Evolutionary conservation across 2,113 vertebrate species (phyloP).

Genomic region (Clarias magur): DNA sequence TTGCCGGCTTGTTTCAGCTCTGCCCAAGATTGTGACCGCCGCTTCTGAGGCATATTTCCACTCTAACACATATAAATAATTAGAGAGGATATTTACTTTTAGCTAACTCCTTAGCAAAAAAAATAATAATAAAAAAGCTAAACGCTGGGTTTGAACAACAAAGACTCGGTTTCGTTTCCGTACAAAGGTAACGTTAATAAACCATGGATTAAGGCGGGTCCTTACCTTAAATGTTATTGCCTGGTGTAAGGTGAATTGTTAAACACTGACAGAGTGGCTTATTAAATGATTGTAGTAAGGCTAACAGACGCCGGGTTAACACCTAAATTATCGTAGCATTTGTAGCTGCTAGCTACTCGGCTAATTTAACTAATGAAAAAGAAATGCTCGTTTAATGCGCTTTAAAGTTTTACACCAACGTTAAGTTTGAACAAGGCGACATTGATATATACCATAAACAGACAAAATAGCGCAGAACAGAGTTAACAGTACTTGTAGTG

Average conservation of each 20-base stretch:
- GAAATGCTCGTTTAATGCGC: neutral
- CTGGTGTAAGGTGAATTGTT: neutral
- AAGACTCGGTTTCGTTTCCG: neutral
- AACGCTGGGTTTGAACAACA: neutral
- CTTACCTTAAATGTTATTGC: neutral
- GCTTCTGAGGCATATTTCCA: slow-evolving; percentile 75
- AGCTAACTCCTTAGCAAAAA: neutral
- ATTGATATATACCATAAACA: neutral
- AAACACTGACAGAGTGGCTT: neutral
- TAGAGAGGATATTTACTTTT: neutral
- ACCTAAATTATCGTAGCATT: no score
- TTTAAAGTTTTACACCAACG: neutral
- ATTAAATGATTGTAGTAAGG: neutral
- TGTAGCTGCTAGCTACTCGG: neutral
- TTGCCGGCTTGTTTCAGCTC: slow-evolving; percentile 83
- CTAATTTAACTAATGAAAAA: neutral
- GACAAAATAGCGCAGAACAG: neutral
- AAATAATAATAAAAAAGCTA: no score
- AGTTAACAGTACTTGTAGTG: neutral
- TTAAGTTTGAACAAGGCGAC: neutral
- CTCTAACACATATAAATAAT: neutral
- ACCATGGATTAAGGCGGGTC: neutral
- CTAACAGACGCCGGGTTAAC: neutral
- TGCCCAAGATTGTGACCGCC: slow-evolving; percentile 66
- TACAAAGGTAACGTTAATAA: neutral